A percentile compares a stretch with the other conserved stretches of the same genome.
Conservation (phyloP, 2,888 invertebrate species). For the Tenthredo scrophulariae region DNA sequence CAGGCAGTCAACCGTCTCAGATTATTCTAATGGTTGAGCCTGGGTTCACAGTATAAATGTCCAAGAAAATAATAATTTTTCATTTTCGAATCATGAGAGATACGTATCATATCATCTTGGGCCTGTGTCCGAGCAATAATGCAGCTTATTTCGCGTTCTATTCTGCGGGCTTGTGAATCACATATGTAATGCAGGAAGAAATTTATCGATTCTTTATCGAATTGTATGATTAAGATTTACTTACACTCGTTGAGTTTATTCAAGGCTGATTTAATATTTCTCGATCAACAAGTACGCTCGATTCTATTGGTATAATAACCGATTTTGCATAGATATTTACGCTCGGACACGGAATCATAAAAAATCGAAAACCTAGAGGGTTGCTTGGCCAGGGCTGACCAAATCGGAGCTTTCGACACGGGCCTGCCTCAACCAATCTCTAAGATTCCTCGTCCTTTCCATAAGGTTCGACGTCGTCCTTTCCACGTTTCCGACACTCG, state of each 20-base stretch:
- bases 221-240: neutral
- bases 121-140: neutral
- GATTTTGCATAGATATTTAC: neutral
- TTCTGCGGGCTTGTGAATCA: neutral
- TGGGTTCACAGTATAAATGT: neutral
- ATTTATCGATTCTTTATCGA: neutral
- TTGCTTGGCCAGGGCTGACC: slow-evolving; percentile 74
- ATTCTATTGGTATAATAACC: neutral
- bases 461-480: slow-evolving; percentile 83
- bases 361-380: slow-evolving; percentile 66
- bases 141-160: too few relatives aligned
- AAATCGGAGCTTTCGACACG: slow-evolving; percentile 74
- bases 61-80: neutral
- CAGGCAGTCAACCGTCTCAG: neutral
- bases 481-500: slow-evolving; percentile 77
- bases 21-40: neutral
- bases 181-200: neutral
- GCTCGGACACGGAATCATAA: neutral
- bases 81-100: neutral
- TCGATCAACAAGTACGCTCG: neutral
- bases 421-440: slow-evolving; percentile 84
- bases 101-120: neutral
- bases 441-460: slow-evolving; percentile 83
- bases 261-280: too few relatives aligned
- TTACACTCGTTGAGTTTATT: too few relatives aligned